phyloP scores from a whole-genome alignment of 2,797 vertebrate genomes.

The Parambassis ranga region DNA sequence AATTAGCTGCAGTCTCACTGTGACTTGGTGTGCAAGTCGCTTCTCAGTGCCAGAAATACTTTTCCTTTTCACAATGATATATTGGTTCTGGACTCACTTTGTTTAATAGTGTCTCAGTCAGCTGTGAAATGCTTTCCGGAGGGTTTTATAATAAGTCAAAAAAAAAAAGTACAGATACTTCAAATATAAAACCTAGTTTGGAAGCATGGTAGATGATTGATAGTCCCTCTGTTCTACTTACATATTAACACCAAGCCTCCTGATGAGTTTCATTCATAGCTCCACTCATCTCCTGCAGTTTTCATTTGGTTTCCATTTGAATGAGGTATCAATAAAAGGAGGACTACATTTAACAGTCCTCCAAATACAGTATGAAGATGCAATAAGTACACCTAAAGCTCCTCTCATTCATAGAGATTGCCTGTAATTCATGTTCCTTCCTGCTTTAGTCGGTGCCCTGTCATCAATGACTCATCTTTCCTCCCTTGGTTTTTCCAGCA shows the following conservation, averaged over 20 bases:
- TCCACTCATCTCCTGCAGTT: neutral
- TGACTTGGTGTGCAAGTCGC: slow-evolving; percentile 9
- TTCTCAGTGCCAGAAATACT: neutral
- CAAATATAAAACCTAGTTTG: neutral
- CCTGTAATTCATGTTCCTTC: slow-evolving; percentile 11
- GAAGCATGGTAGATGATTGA: neutral
- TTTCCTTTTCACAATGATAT: slow-evolving; percentile 11
- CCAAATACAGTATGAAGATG: slow-evolving; percentile 2
- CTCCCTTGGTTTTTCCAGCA: neutral
- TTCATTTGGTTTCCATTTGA: neutral
- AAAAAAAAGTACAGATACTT: neutral
- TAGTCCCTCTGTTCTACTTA: neutral
- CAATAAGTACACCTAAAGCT: neutral
- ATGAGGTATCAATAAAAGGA: neutral
- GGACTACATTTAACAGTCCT: neutral
- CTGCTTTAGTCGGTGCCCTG: neutral
- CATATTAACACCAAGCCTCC: neutral
- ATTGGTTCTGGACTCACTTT: slow-evolving; percentile 15
- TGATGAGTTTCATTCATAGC: too few species aligned
- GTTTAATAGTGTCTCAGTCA: slow-evolving; percentile 23
- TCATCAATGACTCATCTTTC: slow-evolving; percentile 41
- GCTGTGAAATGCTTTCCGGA: slow-evolving; percentile 17
- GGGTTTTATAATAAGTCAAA: neutral
- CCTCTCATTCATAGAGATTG: slow-evolving; percentile 15
- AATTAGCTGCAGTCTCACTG: slow-evolving; percentile 21